phyloP scores from a whole-genome alignment of 1,140 invertebrate genomes.

The Eufriesea mexicana region DNA sequence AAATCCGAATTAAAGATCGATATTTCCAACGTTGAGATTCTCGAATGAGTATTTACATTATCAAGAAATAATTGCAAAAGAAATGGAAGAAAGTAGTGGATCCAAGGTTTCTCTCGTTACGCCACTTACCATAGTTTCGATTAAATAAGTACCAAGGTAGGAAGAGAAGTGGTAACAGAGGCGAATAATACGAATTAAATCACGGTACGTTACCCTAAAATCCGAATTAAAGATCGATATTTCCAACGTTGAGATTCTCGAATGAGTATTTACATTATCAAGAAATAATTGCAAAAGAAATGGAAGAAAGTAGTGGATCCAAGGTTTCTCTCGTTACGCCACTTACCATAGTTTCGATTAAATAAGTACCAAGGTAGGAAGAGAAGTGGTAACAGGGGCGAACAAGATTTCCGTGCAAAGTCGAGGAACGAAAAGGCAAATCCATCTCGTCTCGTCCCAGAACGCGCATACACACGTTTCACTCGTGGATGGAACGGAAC shows the following conservation, averaged over 20 bases:
- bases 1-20: too few relatives aligned
- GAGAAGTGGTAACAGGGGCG: neutral
- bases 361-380: neutral
- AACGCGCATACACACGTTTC: neutral
- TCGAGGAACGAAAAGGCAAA: constrained; percentile 16
- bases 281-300: neutral
- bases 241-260: too few relatives aligned
- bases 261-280: too few relatives aligned
- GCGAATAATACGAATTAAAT: too few relatives aligned
- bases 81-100: too few relatives aligned
- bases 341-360: neutral
- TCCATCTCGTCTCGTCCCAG: neutral
- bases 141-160: neutral
- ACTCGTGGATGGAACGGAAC: neutral
- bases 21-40: too few relatives aligned
- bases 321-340: neutral
- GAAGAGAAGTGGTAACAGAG: neutral
- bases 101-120: neutral
- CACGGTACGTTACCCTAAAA: too few relatives aligned
- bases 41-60: too few relatives aligned
- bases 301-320: too few relatives aligned
- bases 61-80: too few relatives aligned
- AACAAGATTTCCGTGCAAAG: neutral
- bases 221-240: too few relatives aligned
- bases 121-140: neutral